Base-by-base conservation (phyloP, 2,888 invertebrate genomes). In the Zhuqinia jingwanae region DNA sequence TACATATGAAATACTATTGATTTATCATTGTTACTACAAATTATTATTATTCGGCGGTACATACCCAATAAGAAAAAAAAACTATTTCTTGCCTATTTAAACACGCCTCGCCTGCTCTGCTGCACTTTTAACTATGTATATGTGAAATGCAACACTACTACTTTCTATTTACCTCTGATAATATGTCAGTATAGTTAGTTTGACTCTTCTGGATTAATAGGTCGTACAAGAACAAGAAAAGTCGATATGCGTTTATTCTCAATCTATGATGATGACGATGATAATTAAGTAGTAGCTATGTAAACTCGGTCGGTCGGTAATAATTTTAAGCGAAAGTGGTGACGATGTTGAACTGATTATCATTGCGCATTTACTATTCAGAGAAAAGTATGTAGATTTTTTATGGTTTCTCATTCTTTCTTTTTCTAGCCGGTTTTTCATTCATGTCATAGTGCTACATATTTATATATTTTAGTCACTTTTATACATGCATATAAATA, bases 381-480 rank as follows among this genome's bases (percentile, higher is more conserved):
- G 68, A 45, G 68, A 68, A 25, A 68, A 65, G 30, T 45, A 68
- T n/a, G 20, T 68, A 45, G 20, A 45, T 17, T 17, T 17, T 68
- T 68, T 42, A 45, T 45, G 36, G 42, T 42, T 10, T 42, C 0
- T n/a, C 42, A 17, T 10, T 2, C 36, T 1, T 20, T 45, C 22
- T 20, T 68, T 63, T 63, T 45, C 15, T 20, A 68, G 11, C 17
- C n/a, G n/a, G n/a, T n/a, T n/a, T n/a, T n/a, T n/a, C n/a, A n/a
- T n/a, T n/a, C n/a, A n/a, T n/a, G n/a, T n/a, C n/a, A n/a, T n/a
- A n/a, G n/a, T n/a, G n/a, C n/a, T n/a, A n/a, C n/a, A n/a, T n/a
- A n/a, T n/a, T n/a, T n/a, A n/a, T n/a, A 65, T 65, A 45, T 65
- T 65, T 65, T 63, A 68, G 68, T 45, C 68, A 68, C 68, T 68